Evolutionary conservation across 2,113 vertebrate species (phyloP).

Genomic region (Prietella phreatophila): DNA sequence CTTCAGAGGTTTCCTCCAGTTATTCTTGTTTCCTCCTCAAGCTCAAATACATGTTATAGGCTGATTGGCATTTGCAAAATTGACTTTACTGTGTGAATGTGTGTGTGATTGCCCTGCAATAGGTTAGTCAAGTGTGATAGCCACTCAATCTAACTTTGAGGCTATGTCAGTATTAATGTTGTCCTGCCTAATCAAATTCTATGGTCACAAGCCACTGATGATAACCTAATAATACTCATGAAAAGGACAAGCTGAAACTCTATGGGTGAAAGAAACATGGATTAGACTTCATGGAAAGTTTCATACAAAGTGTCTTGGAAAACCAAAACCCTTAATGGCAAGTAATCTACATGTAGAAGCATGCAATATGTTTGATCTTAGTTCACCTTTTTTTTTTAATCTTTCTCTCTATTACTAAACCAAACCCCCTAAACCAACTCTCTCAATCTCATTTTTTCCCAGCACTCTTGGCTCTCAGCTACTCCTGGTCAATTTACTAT

Average conservation of each 20-base stretch:
- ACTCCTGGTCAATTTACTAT: conserved; percentile 35
- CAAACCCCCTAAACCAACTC: neutral
- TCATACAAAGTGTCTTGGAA: neutral
- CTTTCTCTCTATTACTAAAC: neutral
- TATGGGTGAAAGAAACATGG: neutral
- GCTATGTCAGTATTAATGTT: neutral
- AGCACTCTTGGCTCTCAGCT: conserved; percentile 17
- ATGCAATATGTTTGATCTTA: neutral
- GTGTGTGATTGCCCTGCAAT: no score
- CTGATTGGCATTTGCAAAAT: no score
- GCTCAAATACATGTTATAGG: no score
- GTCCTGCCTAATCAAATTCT: neutral
- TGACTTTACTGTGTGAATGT: no score
- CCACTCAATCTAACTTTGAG: no score
- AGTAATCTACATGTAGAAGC: neutral
- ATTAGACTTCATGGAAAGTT: neutral
- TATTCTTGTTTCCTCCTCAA: no score
- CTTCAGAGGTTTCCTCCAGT: no score
- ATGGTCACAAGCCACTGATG: neutral
- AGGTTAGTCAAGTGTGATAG: no score
- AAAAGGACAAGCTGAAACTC: neutral
- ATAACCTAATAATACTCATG: neutral
- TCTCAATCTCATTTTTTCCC: neutral
- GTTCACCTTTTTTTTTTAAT: neutral
- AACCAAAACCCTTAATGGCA: neutral